phyloP scores from a whole-genome alignment of 1,140 invertebrate genomes.

The Agrypnia vestita region DNA sequence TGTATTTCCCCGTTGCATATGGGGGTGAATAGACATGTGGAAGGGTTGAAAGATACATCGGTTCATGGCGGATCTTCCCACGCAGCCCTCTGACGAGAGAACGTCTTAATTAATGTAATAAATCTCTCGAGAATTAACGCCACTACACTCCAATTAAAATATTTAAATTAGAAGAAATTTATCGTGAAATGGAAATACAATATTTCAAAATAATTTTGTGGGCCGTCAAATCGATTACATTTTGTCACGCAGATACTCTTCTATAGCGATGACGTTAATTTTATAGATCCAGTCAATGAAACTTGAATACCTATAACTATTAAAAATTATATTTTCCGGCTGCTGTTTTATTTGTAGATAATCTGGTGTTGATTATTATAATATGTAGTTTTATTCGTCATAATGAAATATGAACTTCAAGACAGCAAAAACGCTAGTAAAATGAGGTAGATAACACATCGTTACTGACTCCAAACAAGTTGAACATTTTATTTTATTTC shows the following conservation, averaged over 20 bases:
- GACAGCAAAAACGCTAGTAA: no score
- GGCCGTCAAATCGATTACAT: neutral
- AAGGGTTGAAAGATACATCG: constrained; percentile 18
- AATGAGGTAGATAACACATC: no score
- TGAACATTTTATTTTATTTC: no score
- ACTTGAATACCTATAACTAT: neutral
- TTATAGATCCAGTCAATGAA: constrained; percentile 22
- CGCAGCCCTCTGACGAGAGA: constrained; percentile 34
- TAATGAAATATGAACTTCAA: no score
- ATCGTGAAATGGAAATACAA: no score
- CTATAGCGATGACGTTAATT: neutral
- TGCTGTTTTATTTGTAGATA: constrained; percentile 13
- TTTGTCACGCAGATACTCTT: neutral
- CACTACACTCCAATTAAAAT: constrained; percentile 12
- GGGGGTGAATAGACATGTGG: constrained; percentile 8
- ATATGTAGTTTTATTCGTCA: neutral
- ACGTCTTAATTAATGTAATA: constrained; percentile 45
- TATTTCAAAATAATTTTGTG: neutral
- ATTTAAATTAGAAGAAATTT: constrained; percentile 2
- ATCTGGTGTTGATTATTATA: constrained; percentile 8
- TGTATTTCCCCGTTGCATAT: constrained; percentile 9
- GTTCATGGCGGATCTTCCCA: constrained; percentile 16
- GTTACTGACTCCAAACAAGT: no score
- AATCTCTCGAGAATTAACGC: constrained; percentile 26
- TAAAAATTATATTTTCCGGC: constrained; percentile 13